These are phyloP conservation scores for Rhimphoctona megacephalus DNA, from an alignment of 2,888 invertebrate genomes.

Conservation along the genomic window DNA sequence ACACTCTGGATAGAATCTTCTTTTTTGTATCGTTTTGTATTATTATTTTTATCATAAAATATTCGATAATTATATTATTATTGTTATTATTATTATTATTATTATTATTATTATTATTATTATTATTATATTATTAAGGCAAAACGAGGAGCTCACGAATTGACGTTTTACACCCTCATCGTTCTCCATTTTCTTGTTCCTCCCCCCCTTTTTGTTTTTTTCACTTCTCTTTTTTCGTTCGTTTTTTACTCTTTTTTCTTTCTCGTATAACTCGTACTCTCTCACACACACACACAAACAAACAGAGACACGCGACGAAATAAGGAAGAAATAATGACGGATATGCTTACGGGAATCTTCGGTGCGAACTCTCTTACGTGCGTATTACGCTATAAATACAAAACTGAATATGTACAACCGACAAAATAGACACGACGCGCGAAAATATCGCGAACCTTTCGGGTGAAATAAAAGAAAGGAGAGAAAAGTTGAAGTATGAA, in stretches of 20 bases:
- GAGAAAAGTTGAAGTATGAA: constrained; percentile 4
- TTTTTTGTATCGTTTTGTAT: constrained; percentile 68
- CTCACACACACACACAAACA: not conserved
- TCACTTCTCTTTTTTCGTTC: not conserved
- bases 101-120: constrained; percentile 72
- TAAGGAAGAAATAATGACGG: not conserved
- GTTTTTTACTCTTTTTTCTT: constrained; percentile 8
- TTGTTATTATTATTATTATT: constrained; percentile 78
- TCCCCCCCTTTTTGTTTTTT: not conserved
- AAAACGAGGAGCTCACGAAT: constrained; percentile 71
- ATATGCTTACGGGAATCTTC: constrained; percentile 63
- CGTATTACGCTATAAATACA: constrained; percentile 77
- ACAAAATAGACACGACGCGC: constrained; percentile 53
- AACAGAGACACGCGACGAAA: not conserved
- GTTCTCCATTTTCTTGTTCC: constrained; percentile 62
- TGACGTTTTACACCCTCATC: constrained; percentile 74
- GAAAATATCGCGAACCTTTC: constrained; percentile 3
- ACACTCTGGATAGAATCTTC: constrained; percentile 72
- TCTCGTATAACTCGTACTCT: constrained; percentile 15
- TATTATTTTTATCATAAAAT: constrained; percentile 68
- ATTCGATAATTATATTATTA: constrained; percentile 69
- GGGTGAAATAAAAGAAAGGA: not conserved
- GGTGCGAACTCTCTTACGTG: constrained; percentile 67
- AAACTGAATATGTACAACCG: constrained; percentile 82
- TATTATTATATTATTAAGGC: constrained; percentile 70